Base-by-base conservation (phyloP, 64 coral and sea anemone species). In the Porites lutea region DNA sequence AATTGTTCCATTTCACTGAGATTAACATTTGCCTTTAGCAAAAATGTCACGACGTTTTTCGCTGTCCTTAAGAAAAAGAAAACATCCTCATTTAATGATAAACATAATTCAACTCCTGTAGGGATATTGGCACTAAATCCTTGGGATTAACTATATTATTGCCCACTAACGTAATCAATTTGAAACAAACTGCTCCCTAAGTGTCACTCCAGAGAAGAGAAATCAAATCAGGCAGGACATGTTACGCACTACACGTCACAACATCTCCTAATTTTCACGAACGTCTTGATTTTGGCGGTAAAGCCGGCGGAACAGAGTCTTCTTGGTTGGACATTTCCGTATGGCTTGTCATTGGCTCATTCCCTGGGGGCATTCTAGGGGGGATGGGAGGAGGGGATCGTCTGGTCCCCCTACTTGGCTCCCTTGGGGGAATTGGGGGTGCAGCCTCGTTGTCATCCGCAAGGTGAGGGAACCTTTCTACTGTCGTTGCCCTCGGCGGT, bases 251-350 rank as follows among this genome's bases (percentile, higher is more conserved):
- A 15, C 15, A 6, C 15, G 47, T 84, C 13, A 69, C 46, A 63
- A n/a, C 45, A 82, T 84, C 16, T 81, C 58, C 16, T 13, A 18
- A 84, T 11, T 84, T 61, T 88, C 77, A 97, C 37, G 88, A 94
- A 51, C 82, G 90, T 49, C 80, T 77, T 13, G 75, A 70, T 78
- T 96, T 97, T 19, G 97, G 94, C 18, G 97, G 97, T 8, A 93
- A 72, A 45, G 92, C 92, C 18, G 94, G 97, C 6, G 97, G 94
- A 49, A 72, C 69, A 80, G 74, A 43, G 59, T 95, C 89, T 19
- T 83, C 87, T 15, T 92, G 77, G 79, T 89, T 79, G 69, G 59
- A 57, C 54, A 58, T 65, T 84, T 82, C 53, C 52, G 62, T 18
- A 16, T 67, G 61, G 27, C 59, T 65, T 16, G 47, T 63, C 65